These are phyloP conservation scores for Dicyrtoma fusca DNA, from an alignment of 2,888 invertebrate species.

Conservation along the genomic window DNA sequence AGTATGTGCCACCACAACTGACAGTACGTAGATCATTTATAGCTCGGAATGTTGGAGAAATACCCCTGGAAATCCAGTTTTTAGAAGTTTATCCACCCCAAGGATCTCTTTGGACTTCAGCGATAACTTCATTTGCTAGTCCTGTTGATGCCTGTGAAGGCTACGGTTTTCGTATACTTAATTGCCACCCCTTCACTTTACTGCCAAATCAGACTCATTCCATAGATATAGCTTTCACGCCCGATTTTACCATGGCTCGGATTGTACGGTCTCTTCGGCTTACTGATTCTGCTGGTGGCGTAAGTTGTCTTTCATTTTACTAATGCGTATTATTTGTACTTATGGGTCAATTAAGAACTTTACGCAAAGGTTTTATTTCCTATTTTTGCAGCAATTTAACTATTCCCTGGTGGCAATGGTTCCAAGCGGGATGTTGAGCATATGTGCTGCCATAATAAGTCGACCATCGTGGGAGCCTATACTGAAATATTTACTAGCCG, in stretches of 20 bases:
- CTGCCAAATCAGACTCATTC: slow-evolving; percentile 73
- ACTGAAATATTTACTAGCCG: slow-evolving; percentile 69
- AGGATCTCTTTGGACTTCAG: slow-evolving; percentile 54
- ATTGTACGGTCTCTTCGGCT: slow-evolving; percentile 68
- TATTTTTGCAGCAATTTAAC: slow-evolving; percentile 61
- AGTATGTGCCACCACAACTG: slow-evolving; percentile 66
- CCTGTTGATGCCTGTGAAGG: slow-evolving; percentile 68
- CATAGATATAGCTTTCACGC: slow-evolving; percentile 84
- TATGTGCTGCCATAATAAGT: slow-evolving; percentile 70
- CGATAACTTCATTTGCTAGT: slow-evolving; percentile 26
- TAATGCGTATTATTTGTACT: not conserved
- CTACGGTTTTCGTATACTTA: slow-evolving; percentile 76
- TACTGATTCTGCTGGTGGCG: slow-evolving; percentile 54
- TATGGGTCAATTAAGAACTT: not conserved
- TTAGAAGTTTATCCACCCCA: slow-evolving; percentile 54
- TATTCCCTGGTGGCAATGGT: slow-evolving; percentile 73
- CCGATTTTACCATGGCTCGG: slow-evolving; percentile 80
- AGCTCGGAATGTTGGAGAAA: slow-evolving; percentile 86
- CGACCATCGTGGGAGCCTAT: slow-evolving; percentile 77
- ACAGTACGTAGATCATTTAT: slow-evolving; percentile 80
- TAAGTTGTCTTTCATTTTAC: slow-evolving; percentile 37
- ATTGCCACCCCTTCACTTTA: slow-evolving; percentile 73
- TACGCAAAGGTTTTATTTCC: not conserved
- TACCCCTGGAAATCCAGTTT: slow-evolving; percentile 71
- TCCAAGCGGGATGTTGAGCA: slow-evolving; percentile 68